Evolutionary conservation across 2,888 invertebrate species (phyloP).

Genomic region (Epinotia nisella): DNA sequence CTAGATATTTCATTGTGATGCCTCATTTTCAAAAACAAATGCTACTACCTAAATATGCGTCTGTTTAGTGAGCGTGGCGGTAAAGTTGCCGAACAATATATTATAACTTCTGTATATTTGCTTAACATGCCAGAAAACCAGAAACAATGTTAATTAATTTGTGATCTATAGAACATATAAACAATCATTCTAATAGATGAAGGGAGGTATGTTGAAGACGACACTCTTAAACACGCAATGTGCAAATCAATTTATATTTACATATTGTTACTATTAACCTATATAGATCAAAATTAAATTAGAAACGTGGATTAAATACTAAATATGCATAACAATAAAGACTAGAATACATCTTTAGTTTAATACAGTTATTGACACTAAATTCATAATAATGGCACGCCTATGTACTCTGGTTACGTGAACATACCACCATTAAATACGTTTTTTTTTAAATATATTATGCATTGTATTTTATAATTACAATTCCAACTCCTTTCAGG

Average conservation of each 20-base stretch:
- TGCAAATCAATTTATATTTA: constrained; percentile 77
- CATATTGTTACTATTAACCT: constrained; percentile 70
- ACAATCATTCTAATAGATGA: constrained; percentile 52
- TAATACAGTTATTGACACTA: constrained; percentile 86
- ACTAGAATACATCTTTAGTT: constrained; percentile 84
- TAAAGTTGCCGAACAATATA: constrained; percentile 43
- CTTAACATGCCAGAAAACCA: constrained; percentile 53
- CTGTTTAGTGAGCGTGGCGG: constrained; percentile 37
- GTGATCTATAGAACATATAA: constrained; percentile 58
- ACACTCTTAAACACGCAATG: constrained; percentile 71
- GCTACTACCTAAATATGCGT: constrained; percentile 42
- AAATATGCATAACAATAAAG: constrained; percentile 85
- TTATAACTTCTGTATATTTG: constrained; percentile 27
- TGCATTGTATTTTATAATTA: constrained; percentile 63
- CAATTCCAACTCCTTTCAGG: constrained; percentile 64
- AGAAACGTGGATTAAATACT: constrained; percentile 81
- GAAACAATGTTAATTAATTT: constrained; percentile 51
- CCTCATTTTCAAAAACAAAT: constrained; percentile 33
- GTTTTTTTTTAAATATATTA: constrained; percentile 58
- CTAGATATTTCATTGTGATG: constrained; percentile 37
- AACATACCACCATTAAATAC: constrained; percentile 60
- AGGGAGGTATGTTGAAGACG: constrained; percentile 55
- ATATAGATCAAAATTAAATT: constrained; percentile 76
- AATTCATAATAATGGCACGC: constrained; percentile 81
- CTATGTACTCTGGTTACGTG: constrained; percentile 73